Conservation (phyloP, 2,113 vertebrate genomes). For the Muntiacus reevesi region DNA sequence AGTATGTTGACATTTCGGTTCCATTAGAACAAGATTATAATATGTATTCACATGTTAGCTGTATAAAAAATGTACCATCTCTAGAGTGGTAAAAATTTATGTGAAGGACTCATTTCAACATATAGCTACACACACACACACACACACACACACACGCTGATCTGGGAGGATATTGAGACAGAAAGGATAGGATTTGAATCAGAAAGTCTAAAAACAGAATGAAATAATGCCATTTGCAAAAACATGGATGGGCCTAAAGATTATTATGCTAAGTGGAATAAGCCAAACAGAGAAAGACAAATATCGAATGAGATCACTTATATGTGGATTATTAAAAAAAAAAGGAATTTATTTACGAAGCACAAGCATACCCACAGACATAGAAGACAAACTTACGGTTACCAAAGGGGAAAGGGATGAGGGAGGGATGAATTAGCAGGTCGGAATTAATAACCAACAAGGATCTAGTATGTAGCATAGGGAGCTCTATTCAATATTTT, state of each 20-base stretch:
- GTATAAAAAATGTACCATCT: neutral
- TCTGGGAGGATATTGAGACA: neutral
- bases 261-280: neutral
- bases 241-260: neutral
- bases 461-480: neutral
- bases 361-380: neutral
- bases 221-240: neutral
- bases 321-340: neutral
- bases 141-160: neutral
- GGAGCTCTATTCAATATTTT: neutral
- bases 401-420: neutral
- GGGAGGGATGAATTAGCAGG: neutral
- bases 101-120: neutral
- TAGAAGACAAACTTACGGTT: neutral
- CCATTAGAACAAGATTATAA: neutral
- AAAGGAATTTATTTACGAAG: neutral
- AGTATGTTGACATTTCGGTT: slow-evolving; percentile 22
- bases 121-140: neutral
- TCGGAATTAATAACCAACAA: neutral
- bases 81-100: neutral
- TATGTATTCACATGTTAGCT: neutral
- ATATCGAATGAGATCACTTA: neutral
- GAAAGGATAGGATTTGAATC: neutral
- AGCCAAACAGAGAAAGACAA: neutral
- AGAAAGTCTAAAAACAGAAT: neutral